Evolutionary conservation across 1,140 invertebrate species (phyloP).

Genomic region (Micrasema longulum): DNA sequence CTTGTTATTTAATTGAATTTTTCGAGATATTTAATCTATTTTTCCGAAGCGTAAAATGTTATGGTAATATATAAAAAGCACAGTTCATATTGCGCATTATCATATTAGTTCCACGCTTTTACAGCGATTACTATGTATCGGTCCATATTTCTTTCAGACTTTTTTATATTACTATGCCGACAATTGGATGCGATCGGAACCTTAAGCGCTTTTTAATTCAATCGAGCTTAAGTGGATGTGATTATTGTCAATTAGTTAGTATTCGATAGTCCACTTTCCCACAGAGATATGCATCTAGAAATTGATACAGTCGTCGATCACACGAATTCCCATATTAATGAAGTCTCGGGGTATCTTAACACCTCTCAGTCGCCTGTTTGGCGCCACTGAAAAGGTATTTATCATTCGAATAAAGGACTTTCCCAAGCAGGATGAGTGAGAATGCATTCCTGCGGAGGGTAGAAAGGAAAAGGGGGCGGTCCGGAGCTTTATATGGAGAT

Average conservation of each 20-base stretch:
- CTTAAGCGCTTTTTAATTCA: slow-evolving; percentile 11
- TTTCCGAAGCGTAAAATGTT: no score
- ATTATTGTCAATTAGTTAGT: slow-evolving; percentile 23
- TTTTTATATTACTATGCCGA: no score
- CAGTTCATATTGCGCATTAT: no score
- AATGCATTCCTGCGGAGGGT: slow-evolving; percentile 35
- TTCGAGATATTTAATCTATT: no score
- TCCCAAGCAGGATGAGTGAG: slow-evolving; percentile 41
- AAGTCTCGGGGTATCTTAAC: background rate
- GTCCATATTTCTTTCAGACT: no score
- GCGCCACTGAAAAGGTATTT: slow-evolving; percentile 47
- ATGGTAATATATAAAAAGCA: background rate
- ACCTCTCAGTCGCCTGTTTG: slow-evolving; percentile 38
- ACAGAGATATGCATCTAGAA: slow-evolving; percentile 25
- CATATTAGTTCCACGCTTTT: no score
- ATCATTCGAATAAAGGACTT: slow-evolving; percentile 44
- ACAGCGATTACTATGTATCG: no score
- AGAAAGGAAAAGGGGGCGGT: slow-evolving; percentile 45
- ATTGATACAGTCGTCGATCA: slow-evolving; percentile 7
- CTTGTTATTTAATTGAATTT: no score
- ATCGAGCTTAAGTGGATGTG: slow-evolving; percentile 14
- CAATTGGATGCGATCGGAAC: background rate
- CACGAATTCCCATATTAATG: slow-evolving; percentile 11
- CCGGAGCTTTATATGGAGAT: slow-evolving; percentile 40
- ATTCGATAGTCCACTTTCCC: slow-evolving; percentile 15